A percentile compares a stretch with the other conserved stretches of the same genome.
Evolutionary conservation across 2,797 vertebrate species (phyloP).

Genomic region (Enoplosus armatus): DNA sequence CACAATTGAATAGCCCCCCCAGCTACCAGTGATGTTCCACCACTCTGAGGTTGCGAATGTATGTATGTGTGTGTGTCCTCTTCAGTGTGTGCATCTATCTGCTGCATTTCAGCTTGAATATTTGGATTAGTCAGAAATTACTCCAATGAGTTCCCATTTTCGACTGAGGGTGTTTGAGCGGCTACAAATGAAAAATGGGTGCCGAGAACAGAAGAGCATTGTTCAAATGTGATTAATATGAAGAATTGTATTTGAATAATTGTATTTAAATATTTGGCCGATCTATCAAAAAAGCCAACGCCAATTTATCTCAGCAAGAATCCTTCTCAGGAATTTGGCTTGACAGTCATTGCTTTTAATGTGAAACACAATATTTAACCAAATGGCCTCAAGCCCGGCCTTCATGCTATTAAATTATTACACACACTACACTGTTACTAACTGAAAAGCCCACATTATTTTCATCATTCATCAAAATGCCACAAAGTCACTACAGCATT

Average conservation of each 20-base stretch:
- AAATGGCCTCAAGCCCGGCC: slow-evolving; percentile 65
- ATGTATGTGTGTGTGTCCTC: slow-evolving; percentile 14
- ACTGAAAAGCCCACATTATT: slow-evolving; percentile 64
- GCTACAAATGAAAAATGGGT: slow-evolving; percentile 79
- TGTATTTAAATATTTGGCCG: slow-evolving; percentile 78
- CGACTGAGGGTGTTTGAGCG: slow-evolving; percentile 57
- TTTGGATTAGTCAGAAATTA: slow-evolving; percentile 69
- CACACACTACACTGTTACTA: slow-evolving; percentile 44
- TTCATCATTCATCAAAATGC: slow-evolving; percentile 62
- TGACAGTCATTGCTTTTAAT: slow-evolving; percentile 80
- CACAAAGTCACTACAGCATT: slow-evolving; percentile 22
- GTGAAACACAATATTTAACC: slow-evolving; percentile 79
- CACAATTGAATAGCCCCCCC: slow-evolving; percentile 59
- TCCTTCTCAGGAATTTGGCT: slow-evolving; percentile 64
- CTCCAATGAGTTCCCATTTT: slow-evolving; percentile 62
- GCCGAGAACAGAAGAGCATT: slow-evolving; percentile 58
- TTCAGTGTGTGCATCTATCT: slow-evolving; percentile 42
- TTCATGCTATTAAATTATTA: slow-evolving; percentile 63
- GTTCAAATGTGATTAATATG: slow-evolving; percentile 81
- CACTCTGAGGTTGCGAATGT: slow-evolving; percentile 29
- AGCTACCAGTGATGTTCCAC: slow-evolving; percentile 35
- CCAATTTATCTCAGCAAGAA: slow-evolving; percentile 73
- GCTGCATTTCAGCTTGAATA: slow-evolving; percentile 62
- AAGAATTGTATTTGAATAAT: slow-evolving; percentile 80
- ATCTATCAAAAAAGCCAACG: slow-evolving; percentile 81